Evolutionary conservation across 2,888 invertebrate genomes (phyloP).

Genomic region (Scaptomyza polygonia): DNA sequence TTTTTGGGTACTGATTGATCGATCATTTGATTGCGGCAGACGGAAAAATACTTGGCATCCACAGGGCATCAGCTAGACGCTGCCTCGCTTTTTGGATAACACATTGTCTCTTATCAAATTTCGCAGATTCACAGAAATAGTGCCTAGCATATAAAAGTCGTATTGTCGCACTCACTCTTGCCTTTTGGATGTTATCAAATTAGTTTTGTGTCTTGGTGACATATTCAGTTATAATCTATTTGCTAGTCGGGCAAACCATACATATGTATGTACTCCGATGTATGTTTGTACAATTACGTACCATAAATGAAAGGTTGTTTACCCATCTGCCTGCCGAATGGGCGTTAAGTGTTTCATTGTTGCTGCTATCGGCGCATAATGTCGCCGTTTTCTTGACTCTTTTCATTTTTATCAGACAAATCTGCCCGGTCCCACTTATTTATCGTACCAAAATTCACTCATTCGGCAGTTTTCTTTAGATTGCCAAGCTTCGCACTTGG

Average conservation of each 20-base stretch:
- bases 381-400: conserved; percentile 75
- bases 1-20: conserved; percentile 14
- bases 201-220: conserved; percentile 9
- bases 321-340: conserved; percentile 64
- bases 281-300: conserved; percentile 8
- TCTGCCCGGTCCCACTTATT: conserved; percentile 59
- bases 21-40: conserved; percentile 8
- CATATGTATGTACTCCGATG: conserved; percentile 3
- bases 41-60: conserved; percentile 63
- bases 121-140: conserved; percentile 14
- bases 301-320: conserved; percentile 27
- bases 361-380: conserved; percentile 48
- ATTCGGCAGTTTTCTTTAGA: conserved; percentile 74
- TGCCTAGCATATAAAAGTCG: neutral
- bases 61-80: conserved; percentile 12
- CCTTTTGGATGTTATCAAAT: conserved; percentile 19
- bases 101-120: conserved; percentile 21
- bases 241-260: conserved; percentile 20
- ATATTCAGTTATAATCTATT: conserved; percentile 2
- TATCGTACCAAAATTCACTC: conserved; percentile 67
- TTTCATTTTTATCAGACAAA: conserved; percentile 76
- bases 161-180: conserved; percentile 13
- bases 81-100: neutral
- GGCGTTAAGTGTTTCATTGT: conserved; percentile 78
- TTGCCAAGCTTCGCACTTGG: conserved; percentile 65